phyloP scores from a whole-genome alignment of 2,888 invertebrate species.

The Tetragnatha montana region DNA sequence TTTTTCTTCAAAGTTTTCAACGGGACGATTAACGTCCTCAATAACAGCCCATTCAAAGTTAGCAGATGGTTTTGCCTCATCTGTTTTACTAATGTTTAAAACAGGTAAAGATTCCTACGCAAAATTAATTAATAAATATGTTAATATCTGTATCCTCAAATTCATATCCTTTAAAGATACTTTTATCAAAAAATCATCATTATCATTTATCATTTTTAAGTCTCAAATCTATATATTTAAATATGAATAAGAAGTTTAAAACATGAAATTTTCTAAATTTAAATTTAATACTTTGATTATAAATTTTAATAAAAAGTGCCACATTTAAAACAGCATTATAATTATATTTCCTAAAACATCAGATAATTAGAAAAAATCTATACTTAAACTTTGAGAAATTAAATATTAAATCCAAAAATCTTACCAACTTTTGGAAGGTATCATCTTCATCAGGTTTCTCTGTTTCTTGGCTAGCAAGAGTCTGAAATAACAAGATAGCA shows the following conservation, averaged over 20 bases:
- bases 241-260: neutral
- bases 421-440: conserved; percentile 54
- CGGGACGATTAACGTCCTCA: conserved; percentile 87
- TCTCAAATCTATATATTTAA: no score
- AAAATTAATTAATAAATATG: neutral
- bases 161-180: no score
- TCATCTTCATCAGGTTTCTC: conserved; percentile 30
- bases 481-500: conserved; percentile 22
- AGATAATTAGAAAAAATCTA: no score
- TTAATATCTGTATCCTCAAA: no score
- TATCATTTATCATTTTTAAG: no score
- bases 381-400: no score
- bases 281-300: no score
- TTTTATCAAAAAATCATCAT: no score
- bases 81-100: conserved; percentile 82
- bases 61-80: conserved; percentile 77
- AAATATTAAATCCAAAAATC: neutral
- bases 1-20: conserved; percentile 86
- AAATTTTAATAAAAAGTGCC: no score
- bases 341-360: no score
- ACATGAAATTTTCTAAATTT: no score
- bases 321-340: no score
- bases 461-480: conserved; percentile 9
- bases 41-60: conserved; percentile 89
- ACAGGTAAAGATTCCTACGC: conserved; percentile 75